Percentiles rank a stretch among this genome's conserved stretches.
Evolutionary conservation across 2,888 invertebrate species (phyloP).

Genomic region (Lottia scabra): DNA sequence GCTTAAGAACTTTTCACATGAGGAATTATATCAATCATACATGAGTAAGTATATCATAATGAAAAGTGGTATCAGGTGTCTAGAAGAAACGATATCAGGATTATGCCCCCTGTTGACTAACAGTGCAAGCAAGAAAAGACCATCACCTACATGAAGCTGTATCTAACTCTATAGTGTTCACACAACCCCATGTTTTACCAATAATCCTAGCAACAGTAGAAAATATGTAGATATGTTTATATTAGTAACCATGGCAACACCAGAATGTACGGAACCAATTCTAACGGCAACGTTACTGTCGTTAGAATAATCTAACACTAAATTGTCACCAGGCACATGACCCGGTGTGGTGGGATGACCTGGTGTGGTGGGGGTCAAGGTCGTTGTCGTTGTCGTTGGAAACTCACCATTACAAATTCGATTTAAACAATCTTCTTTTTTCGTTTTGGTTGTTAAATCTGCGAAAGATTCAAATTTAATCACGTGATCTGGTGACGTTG

Average conservation of each 20-base stretch:
- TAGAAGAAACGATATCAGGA: too few species aligned
- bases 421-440: background rate
- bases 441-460: background rate
- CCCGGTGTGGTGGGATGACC: background rate
- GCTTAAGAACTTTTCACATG: too few species aligned
- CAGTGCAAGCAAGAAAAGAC: too few species aligned
- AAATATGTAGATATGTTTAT: background rate
- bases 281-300: too few species aligned
- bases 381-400: background rate
- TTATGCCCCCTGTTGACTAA: too few species aligned
- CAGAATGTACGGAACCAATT: background rate
- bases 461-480: background rate
- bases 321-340: background rate
- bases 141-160: too few species aligned
- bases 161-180: background rate
- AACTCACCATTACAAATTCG: background rate
- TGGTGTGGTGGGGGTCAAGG: background rate
- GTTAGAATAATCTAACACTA: too few species aligned
- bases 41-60: too few species aligned
- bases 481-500: background rate
- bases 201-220: background rate
- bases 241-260: background rate
- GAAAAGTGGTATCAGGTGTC: too few species aligned
- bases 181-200: background rate
- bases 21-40: too few species aligned